phyloP scores from a whole-genome alignment of 2,113 vertebrate genomes.

The Rhynchomys soricoides region DNA sequence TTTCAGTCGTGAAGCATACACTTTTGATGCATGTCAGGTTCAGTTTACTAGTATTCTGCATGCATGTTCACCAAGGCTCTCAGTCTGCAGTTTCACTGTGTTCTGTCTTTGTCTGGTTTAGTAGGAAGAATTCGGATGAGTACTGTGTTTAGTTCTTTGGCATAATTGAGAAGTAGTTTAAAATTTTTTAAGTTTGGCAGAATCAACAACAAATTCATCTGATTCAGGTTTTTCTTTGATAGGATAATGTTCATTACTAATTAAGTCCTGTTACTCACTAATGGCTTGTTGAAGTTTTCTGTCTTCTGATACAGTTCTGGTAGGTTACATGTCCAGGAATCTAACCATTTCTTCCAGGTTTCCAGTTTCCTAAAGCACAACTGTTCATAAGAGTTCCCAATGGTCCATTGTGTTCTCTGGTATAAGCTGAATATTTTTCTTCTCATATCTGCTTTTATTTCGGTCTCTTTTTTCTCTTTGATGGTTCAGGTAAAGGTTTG shows the following conservation, averaged over 20 bases:
- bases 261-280: not conserved
- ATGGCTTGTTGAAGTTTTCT: not conserved
- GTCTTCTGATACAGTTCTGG: not conserved
- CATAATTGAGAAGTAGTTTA: not conserved
- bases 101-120: not conserved
- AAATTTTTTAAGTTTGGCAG: not conserved
- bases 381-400: not conserved
- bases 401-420: not conserved
- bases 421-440: not conserved
- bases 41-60: not conserved
- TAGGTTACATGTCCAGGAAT: not conserved
- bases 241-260: not conserved
- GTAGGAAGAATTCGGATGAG: not conserved
- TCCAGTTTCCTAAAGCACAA: not conserved
- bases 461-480: not conserved
- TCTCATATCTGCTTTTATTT: not conserved
- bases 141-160: not conserved
- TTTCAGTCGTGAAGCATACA: not conserved
- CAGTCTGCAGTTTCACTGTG: not conserved
- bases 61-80: not conserved
- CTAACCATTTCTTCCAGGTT: not conserved
- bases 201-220: not conserved
- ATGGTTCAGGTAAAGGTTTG: not conserved
- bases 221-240: not conserved
- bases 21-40: not conserved